These are phyloP conservation scores for Melanostoma mellinum DNA, from an alignment of 2,888 invertebrate genomes.

Conservation along the genomic window DNA sequence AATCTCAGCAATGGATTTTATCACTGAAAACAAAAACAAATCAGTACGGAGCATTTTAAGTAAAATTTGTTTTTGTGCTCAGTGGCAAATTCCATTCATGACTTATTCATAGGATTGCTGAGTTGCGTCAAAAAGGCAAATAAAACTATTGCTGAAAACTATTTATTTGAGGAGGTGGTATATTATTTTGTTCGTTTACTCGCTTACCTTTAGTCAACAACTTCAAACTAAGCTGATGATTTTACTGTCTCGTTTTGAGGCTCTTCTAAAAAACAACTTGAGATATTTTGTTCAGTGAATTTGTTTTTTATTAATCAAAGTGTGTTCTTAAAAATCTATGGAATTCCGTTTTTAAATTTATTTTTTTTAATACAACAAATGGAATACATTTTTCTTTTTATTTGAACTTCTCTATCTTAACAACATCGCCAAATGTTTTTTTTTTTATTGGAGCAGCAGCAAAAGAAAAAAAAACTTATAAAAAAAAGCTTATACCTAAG, in stretches of 20 bases:
- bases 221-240: too few relatives aligned
- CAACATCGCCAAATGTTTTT: constrained; percentile 40
- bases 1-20: too few relatives aligned
- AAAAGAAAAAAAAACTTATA: constrained; percentile 50
- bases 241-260: too few relatives aligned
- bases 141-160: too few relatives aligned
- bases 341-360: constrained; percentile 53
- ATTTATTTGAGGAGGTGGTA: too few relatives aligned
- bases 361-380: constrained; percentile 41
- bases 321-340: constrained; percentile 63
- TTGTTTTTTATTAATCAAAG: constrained; percentile 60
- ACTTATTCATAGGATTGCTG: too few relatives aligned
- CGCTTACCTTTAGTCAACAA: background rate
- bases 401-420: constrained; percentile 47
- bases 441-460: background rate
- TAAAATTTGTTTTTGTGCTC: too few relatives aligned
- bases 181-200: too few relatives aligned
- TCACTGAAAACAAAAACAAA: too few relatives aligned
- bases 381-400: constrained; percentile 28
- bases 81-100: too few relatives aligned
- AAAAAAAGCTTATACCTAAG: constrained; percentile 58
- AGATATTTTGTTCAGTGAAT: constrained; percentile 40
- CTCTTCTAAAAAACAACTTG: background rate
- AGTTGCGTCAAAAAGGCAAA: too few relatives aligned
- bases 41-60: too few relatives aligned